Conservation (phyloP, 2,113 vertebrate species). For the Bostrychus sinensis region DNA sequence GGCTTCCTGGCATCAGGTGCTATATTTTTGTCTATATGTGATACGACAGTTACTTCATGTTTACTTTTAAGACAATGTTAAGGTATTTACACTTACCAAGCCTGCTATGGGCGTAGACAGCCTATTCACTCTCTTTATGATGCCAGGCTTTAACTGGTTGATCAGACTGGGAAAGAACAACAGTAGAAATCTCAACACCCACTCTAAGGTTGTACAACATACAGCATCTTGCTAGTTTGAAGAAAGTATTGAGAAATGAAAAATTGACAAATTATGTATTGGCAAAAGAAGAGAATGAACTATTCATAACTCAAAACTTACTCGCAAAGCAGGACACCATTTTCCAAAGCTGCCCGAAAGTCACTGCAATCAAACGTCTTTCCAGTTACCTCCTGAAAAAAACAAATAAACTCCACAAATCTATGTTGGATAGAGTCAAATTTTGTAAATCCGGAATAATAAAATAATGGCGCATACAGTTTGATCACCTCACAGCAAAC, state of each 20-base stretch:
- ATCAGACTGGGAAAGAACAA: constrained; percentile 80
- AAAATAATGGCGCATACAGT: too few relatives aligned
- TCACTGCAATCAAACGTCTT: constrained; percentile 86
- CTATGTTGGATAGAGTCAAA: too few relatives aligned
- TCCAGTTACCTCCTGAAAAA: constrained; percentile 85
- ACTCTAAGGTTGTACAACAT: too few relatives aligned
- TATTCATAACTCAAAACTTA: constrained; percentile 77
- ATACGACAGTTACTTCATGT: not conserved
- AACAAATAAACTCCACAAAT: constrained; percentile 12
- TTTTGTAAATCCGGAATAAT: too few relatives aligned
- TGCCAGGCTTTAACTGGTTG: constrained; percentile 92
- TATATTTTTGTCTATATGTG: not conserved
- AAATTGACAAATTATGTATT: too few relatives aligned
- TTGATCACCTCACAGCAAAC: too few relatives aligned
- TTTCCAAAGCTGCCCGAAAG: constrained; percentile 92
- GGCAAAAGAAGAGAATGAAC: not conserved
- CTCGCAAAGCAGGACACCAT: constrained; percentile 93
- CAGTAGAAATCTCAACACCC: not conserved
- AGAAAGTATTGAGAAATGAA: too few relatives aligned
- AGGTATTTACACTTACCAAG: constrained; percentile 82
- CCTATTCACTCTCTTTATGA: constrained; percentile 90
- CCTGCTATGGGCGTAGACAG: constrained; percentile 95
- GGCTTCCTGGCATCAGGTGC: constrained; percentile 54
- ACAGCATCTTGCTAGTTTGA: too few relatives aligned
- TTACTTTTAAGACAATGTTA: not conserved